phyloP scores from a whole-genome alignment of 2,888 invertebrate species.

The Diplazon laetatorius region DNA sequence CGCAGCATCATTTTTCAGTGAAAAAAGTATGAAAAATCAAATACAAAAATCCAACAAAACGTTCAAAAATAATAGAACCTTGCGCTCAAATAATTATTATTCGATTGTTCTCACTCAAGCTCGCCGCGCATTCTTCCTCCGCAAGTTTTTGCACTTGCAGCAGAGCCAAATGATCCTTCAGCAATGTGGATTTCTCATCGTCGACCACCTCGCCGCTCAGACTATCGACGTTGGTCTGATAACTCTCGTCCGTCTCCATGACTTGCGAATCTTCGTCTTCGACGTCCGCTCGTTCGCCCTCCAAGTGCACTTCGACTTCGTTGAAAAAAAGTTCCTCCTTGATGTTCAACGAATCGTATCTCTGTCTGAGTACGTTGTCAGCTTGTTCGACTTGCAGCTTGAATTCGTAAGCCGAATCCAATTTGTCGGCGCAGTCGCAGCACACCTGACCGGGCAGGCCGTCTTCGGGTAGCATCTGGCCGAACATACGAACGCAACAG shows the following conservation, averaged over 20 bases:
- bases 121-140: slow-evolving; percentile 62
- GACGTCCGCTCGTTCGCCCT: slow-evolving; percentile 68
- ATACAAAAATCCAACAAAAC: too few species aligned
- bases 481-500: not conserved
- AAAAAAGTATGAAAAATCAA: too few species aligned
- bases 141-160: slow-evolving; percentile 75
- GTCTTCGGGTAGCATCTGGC: slow-evolving; percentile 76
- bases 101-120: too few species aligned
- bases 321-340: slow-evolving; percentile 80
- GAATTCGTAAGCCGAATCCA: slow-evolving; percentile 80
- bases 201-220: slow-evolving; percentile 57
- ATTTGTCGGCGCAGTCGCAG: slow-evolving; percentile 76
- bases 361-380: slow-evolving; percentile 76
- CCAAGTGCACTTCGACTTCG: slow-evolving; percentile 77
- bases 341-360: slow-evolving; percentile 74
- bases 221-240: slow-evolving; percentile 60
- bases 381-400: slow-evolving; percentile 81
- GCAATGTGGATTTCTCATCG: slow-evolving; percentile 68
- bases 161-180: slow-evolving; percentile 77
- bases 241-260: slow-evolving; percentile 67
- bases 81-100: too few species aligned
- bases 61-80: too few species aligned
- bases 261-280: slow-evolving; percentile 62
- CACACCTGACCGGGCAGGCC: slow-evolving; percentile 79
- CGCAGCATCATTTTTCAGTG: too few species aligned